These are phyloP conservation scores for Scaptomyza polygonia DNA, from an alignment of 2,888 invertebrate species.

Conservation along the genomic window DNA sequence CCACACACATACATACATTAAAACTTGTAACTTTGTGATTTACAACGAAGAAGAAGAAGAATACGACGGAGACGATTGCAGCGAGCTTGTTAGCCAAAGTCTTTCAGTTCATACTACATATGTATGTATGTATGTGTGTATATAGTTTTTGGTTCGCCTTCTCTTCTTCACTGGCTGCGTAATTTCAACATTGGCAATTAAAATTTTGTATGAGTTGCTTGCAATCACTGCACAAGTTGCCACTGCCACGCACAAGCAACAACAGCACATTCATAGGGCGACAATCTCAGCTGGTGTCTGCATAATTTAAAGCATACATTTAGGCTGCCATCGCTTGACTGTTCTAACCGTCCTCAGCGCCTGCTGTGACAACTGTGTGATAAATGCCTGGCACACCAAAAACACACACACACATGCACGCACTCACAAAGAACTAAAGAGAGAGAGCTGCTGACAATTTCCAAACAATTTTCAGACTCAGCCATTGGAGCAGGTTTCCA, in stretches of 20 bases:
- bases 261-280: conserved; percentile 31
- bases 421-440: conserved; percentile 13
- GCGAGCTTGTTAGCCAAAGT: conserved; percentile 61
- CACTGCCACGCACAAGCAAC: conserved; percentile 27
- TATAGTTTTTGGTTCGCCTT: conserved; percentile 34
- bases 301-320: conserved; percentile 80
- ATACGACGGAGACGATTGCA: conserved; percentile 51
- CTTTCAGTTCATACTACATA: conserved; percentile 16
- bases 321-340: conserved; percentile 65
- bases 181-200: conserved; percentile 81
- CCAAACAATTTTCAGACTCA: conserved; percentile 60
- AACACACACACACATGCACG: conserved; percentile 11
- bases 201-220: conserved; percentile 81
- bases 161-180: conserved; percentile 52
- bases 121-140: conserved; percentile 21
- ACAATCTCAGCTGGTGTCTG: conserved; percentile 78
- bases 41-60: conserved; percentile 51
- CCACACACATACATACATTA: conserved; percentile 28
- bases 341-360: conserved; percentile 45
- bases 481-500: conserved; percentile 33
- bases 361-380: conserved; percentile 72
- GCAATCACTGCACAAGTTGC: conserved; percentile 76
- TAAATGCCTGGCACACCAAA: conserved; percentile 66
- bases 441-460: conserved; percentile 55
- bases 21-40: conserved; percentile 76